Conservation (phyloP, 1,140 invertebrate species). For the Drosophila paulistorum region DNA sequence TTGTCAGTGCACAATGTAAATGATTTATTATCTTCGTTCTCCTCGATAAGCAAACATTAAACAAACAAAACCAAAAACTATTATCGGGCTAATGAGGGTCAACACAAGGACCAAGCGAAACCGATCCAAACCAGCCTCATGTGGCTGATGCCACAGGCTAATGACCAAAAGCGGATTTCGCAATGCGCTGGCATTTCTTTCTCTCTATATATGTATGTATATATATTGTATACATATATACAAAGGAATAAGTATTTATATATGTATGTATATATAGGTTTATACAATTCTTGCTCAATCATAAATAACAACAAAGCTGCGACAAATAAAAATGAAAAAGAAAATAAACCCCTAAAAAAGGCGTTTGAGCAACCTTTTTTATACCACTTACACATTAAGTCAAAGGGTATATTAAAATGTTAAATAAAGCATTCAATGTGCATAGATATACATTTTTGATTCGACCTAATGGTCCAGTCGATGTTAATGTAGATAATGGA, state of each 20-base stretch:
- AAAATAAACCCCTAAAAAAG: constrained; percentile 20
- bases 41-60: constrained; percentile 39
- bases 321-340: constrained; percentile 14
- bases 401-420: neutral
- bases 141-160: constrained; percentile 21
- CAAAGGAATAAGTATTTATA: neutral
- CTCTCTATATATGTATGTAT: constrained; percentile 16
- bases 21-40: constrained; percentile 39
- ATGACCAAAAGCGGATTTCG: constrained; percentile 59
- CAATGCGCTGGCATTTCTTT: constrained; percentile 48
- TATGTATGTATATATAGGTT: neutral
- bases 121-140: constrained; percentile 19
- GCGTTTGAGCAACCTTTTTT: constrained; percentile 29
- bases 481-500: too few species aligned
- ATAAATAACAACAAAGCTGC: constrained; percentile 58
- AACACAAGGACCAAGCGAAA: constrained; percentile 12
- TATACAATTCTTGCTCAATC: constrained; percentile 60
- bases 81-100: constrained; percentile 18
- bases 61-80: constrained; percentile 23
- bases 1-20: constrained; percentile 42
- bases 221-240: neutral
- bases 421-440: neutral
- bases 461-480: too few species aligned
- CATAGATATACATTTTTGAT: too few species aligned
- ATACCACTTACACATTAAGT: neutral